These are phyloP conservation scores for Dynastes tityus DNA, from an alignment of 2,888 invertebrate genomes.

Conservation along the genomic window DNA sequence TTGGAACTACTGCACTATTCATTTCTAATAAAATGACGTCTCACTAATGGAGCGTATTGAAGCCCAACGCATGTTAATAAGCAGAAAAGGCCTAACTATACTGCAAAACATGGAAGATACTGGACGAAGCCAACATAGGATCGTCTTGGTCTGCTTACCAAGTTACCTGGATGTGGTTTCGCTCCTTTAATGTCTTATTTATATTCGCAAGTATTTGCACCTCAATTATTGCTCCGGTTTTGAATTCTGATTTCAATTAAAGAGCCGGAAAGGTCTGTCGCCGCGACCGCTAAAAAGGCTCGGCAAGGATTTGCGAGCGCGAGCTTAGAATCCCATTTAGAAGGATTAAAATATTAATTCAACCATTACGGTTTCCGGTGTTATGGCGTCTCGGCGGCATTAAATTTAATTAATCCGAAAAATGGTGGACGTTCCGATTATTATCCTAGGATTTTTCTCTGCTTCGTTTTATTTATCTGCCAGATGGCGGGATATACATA, in stretches of 20 bases:
- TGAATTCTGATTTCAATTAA: constrained; percentile 66
- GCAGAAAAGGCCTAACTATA: no score
- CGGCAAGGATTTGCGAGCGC: constrained; percentile 3
- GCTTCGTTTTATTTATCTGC: no score
- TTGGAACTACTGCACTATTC: no score
- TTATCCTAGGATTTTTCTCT: not conserved
- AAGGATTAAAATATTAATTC: constrained; percentile 44
- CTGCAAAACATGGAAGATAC: no score
- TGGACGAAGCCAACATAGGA: no score
- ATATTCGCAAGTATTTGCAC: constrained; percentile 60
- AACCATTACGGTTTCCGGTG: constrained; percentile 27
- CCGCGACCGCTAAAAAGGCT: constrained; percentile 4
- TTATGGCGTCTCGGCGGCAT: constrained; percentile 17
- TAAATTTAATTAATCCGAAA: constrained; percentile 43
- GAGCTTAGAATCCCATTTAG: constrained; percentile 4
- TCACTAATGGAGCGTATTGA: no score
- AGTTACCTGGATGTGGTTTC: no score
- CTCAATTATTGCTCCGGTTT: constrained; percentile 63
- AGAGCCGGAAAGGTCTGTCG: constrained; percentile 51
- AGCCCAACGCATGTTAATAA: no score
- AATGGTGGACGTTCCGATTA: constrained; percentile 1
- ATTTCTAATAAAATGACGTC: no score
- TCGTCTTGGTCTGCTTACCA: no score
- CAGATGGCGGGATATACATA: no score
- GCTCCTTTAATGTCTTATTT: constrained; percentile 55